phyloP scores from a whole-genome alignment of 2,888 invertebrate species.

The Scaptomyza polygonia region DNA sequence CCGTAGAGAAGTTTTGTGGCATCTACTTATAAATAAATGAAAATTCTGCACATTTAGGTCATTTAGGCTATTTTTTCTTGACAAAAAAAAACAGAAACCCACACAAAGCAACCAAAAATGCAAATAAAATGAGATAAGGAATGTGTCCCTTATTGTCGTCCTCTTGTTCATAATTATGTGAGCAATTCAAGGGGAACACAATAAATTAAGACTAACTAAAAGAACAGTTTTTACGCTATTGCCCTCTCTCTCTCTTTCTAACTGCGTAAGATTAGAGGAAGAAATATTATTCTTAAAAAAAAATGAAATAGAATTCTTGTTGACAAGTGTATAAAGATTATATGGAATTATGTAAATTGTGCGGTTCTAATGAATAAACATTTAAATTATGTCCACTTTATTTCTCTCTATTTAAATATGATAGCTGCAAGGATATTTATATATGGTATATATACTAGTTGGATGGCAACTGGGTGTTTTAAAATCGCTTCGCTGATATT shows the following conservation, averaged over 20 bases:
- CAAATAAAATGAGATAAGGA: constrained; percentile 56
- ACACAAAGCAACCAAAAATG: constrained; percentile 41
- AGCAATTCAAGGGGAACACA: constrained; percentile 21
- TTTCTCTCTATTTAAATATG: background rate
- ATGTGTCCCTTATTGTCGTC: constrained; percentile 52
- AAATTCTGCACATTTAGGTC: constrained; percentile 62
- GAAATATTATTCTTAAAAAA: background rate
- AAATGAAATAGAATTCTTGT: too few relatives aligned
- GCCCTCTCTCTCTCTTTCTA: background rate
- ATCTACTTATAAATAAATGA: constrained; percentile 55
- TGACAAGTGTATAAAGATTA: background rate
- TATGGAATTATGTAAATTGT: background rate
- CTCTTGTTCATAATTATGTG: constrained; percentile 41
- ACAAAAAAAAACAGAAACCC: too few relatives aligned
- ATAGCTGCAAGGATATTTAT: constrained; percentile 3
- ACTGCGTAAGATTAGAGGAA: constrained; percentile 4
- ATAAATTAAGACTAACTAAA: constrained; percentile 25
- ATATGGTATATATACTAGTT: constrained; percentile 6
- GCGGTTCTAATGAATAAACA: background rate
- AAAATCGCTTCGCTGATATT: constrained; percentile 43
- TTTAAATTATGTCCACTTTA: background rate
- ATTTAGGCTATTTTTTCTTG: constrained; percentile 40
- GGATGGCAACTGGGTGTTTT: constrained; percentile 10
- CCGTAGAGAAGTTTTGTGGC: constrained; percentile 9
- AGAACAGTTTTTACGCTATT: background rate